A percentile compares a stretch with the other conserved stretches of the same genome.
These are phyloP conservation scores for Ruditapes philippinarum DNA, from an alignment of 1,140 invertebrate species.

Conservation along the genomic window DNA sequence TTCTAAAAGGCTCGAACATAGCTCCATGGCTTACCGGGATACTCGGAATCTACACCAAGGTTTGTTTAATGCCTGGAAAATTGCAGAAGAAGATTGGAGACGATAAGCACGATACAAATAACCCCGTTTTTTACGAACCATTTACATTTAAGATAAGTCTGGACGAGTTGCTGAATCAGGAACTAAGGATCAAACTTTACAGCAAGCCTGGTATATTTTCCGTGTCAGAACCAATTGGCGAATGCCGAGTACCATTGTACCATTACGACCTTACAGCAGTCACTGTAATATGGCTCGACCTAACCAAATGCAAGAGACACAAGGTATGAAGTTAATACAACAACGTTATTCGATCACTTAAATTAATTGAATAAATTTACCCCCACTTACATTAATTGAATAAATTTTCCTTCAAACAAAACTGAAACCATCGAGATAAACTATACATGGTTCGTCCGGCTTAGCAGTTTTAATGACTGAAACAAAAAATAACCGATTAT, in stretches of 20 bases:
- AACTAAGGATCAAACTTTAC: slow-evolving; percentile 58
- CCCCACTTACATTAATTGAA: too few species aligned
- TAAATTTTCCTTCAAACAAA: too few species aligned
- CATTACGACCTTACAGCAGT: slow-evolving; percentile 54
- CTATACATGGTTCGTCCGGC: too few species aligned
- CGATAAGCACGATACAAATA: slow-evolving; percentile 13
- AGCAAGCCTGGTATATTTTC: slow-evolving; percentile 50
- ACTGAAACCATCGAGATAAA: too few species aligned
- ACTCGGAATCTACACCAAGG: slow-evolving; percentile 39
- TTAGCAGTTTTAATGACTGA: too few species aligned
- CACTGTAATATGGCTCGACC: slow-evolving; percentile 57
- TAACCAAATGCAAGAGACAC: slow-evolving; percentile 36
- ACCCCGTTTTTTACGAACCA: slow-evolving; percentile 55
- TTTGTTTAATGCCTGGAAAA: slow-evolving; percentile 64
- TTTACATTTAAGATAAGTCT: slow-evolving; percentile 34
- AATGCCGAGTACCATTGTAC: slow-evolving; percentile 37
- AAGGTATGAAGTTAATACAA: too few species aligned
- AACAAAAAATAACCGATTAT: too few species aligned
- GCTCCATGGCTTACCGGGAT: background rate
- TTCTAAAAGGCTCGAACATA: slow-evolving; percentile 48
- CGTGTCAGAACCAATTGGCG: background rate
- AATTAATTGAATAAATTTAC: too few species aligned
- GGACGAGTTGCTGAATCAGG: background rate
- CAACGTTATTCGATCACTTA: too few species aligned
- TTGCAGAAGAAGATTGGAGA: background rate